Base-by-base conservation (phyloP, 23 tunicate genomes). In the Ascidia mentula region DNA sequence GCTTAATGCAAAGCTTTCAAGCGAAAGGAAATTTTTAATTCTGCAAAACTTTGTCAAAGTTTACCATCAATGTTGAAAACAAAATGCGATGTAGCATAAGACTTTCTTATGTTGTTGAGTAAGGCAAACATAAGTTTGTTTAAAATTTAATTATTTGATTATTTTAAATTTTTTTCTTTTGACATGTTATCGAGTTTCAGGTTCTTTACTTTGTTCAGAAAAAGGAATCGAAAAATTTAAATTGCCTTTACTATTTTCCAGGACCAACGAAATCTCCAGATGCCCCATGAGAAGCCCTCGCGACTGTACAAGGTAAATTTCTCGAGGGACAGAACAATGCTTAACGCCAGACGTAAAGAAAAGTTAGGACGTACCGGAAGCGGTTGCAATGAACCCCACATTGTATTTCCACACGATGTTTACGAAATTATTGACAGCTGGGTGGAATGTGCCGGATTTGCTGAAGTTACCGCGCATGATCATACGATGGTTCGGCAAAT, bases 391-490 rank as follows among this genome's bases (percentile, higher is more conserved):
- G 38, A 32, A 24, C 39, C 72, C 34, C 77, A 81, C 18, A 70
- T 81, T 26, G 72, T 72, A 13, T 81, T 81, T 40, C 73, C 97
- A 1, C 86, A 81, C 33, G 85, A 91, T 60, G 90, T 91, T 60
- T 76, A 78, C 46, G 82, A 79, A 0, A 83, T 91, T 34, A 82
- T 91, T 26, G 84, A 85, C 31, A 75, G 78, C 17, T 91, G 97
- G 97, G 60, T 45, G 31, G 97, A 91, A 72, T 91, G 97, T 71
- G 90, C 77, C 6, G 97, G 97, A 6, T 91, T 80, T 45, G 97
- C 90, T 7, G 97, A 91, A 60, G 72, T 91, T 5, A 87, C 97
- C 28, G 81, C 89, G 22, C 39, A 40, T 37, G 89, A 88, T 53
- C 45, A 75, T 34, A 31, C 46, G 36, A 28, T 89, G 38, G 83